These are phyloP conservation scores for human DNA, from an alignment of 2,113 vertebrate genomes.

Conservation along the genomic window DNA sequence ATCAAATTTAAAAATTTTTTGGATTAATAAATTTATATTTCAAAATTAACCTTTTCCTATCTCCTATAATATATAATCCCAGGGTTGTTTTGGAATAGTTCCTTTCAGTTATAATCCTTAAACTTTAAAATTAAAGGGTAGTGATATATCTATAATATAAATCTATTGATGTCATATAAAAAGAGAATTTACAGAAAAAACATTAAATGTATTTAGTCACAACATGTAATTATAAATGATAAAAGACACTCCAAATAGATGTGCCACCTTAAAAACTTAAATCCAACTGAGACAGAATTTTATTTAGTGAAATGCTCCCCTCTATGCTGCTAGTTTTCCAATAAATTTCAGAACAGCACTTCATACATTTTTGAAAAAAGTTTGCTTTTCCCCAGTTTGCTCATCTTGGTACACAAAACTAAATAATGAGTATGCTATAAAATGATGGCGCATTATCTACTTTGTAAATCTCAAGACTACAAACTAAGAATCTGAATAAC, in stretches of 20 bases:
- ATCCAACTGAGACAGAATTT: background rate
- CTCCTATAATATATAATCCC: background rate
- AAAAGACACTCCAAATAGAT: conserved; percentile 9
- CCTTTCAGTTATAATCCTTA: background rate
- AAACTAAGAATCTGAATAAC: conserved; percentile 23
- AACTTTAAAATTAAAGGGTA: conserved; percentile 3
- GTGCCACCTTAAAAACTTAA: conserved; percentile 44
- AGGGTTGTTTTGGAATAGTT: background rate
- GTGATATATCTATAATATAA: background rate
- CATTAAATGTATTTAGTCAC: conserved; percentile 5
- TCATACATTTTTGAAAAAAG: conserved; percentile 17
- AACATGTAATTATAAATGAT: conserved; percentile 10
- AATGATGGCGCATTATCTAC: background rate
- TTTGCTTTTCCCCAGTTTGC: background rate
- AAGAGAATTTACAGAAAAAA: conserved; percentile 35
- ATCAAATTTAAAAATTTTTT: background rate
- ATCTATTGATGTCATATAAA: background rate
- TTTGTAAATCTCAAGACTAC: background rate
- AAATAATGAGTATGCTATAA: background rate
- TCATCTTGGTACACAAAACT: conserved; percentile 13
- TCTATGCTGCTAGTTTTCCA: conserved; percentile 9
- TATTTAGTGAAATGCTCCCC: conserved; percentile 6
- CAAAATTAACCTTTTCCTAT: background rate
- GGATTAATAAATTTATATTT: background rate
- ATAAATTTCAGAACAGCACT: conserved; percentile 11